Evolutionary conservation across 1,140 invertebrate species (phyloP).

Genomic region (Theocolax elegans): DNA sequence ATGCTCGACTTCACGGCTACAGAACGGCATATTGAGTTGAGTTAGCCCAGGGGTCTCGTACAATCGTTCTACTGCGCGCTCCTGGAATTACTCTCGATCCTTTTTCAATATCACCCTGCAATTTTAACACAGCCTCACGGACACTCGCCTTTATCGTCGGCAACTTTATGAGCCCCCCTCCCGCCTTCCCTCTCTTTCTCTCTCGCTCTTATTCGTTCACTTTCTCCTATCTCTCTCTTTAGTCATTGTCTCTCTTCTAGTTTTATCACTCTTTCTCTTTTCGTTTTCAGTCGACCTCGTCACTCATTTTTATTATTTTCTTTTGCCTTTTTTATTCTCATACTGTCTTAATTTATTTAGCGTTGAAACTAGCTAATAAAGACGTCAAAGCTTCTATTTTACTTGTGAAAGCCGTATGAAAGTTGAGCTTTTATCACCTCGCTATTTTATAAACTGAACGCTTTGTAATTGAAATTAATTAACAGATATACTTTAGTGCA

Average conservation of each 20-base stretch:
- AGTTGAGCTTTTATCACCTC: no score
- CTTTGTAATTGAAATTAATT: no score
- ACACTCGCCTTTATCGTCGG: constrained; percentile 20
- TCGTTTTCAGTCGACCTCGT: no score
- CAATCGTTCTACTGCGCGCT: not conserved
- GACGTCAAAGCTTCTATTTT: no score
- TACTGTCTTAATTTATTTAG: not conserved
- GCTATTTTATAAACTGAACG: no score
- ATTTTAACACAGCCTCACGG: constrained; percentile 7
- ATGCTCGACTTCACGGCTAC: constrained; percentile 10
- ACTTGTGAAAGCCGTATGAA: no score
- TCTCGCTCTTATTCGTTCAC: not conserved
- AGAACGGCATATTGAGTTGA: constrained; percentile 17
- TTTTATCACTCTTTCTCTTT: not conserved
- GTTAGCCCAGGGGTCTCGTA: not conserved
- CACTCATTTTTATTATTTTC: no score
- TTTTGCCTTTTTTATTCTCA: not conserved
- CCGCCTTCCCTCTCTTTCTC: not conserved
- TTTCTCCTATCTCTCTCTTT: not conserved
- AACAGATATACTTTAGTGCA: no score
- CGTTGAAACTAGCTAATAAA: not conserved
- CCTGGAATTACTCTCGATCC: constrained; percentile 4
- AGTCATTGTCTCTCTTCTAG: not conserved
- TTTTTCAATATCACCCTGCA: constrained; percentile 30
- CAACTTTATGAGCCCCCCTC: constrained; percentile 2